phyloP scores from a whole-genome alignment of 1,140 invertebrate species.

The Heliconius eleuchia region DNA sequence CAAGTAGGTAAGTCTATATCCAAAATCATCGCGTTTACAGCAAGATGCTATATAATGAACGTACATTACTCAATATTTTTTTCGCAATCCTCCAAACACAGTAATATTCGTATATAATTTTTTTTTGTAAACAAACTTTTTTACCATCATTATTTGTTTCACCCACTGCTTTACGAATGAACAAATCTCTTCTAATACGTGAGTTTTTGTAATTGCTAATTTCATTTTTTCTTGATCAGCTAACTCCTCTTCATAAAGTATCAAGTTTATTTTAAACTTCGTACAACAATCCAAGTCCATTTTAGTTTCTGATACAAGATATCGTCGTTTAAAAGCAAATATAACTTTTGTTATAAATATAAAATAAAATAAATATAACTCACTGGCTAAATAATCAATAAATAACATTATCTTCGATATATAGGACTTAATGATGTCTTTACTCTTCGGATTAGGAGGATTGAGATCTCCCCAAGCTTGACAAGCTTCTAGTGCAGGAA shows the following conservation, averaged over 20 bases:
- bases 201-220: slow-evolving; percentile 74
- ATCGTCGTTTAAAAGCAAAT: not conserved
- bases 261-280: slow-evolving; percentile 81
- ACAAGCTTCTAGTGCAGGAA: slow-evolving; percentile 60
- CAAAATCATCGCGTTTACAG: too few species aligned
- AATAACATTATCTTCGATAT: slow-evolving; percentile 72
- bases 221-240: slow-evolving; percentile 77
- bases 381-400: slow-evolving; percentile 70
- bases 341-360: not conserved
- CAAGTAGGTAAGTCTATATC: too few species aligned
- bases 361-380: slow-evolving; percentile 31
- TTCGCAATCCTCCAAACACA: too few species aligned
- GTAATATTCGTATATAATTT: too few species aligned
- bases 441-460: slow-evolving; percentile 68
- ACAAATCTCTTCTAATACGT: slow-evolving; percentile 82
- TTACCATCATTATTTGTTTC: slow-evolving; percentile 84
- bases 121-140: not conserved
- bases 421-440: slow-evolving; percentile 59
- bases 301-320: slow-evolving; percentile 80
- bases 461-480: slow-evolving; percentile 73
- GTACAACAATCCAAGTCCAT: slow-evolving; percentile 82
- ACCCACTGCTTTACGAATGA: slow-evolving; percentile 83
- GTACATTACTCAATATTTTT: too few species aligned
- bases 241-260: slow-evolving; percentile 82
- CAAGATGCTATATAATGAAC: too few species aligned